These are phyloP conservation scores for Rhinogobio ventralis DNA, from an alignment of 2,797 vertebrate species.

Conservation along the genomic window DNA sequence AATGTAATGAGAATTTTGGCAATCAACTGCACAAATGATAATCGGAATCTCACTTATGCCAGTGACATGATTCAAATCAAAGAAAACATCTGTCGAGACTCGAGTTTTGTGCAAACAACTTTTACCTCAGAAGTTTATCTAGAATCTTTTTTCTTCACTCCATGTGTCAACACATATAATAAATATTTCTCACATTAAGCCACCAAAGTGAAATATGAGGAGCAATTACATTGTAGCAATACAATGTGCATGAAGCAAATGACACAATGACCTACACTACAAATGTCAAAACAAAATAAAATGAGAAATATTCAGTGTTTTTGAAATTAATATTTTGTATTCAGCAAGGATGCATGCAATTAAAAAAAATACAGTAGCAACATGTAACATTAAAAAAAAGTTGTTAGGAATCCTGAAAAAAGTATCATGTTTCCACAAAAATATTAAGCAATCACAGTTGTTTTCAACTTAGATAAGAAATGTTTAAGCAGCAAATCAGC, in stretches of 20 bases:
- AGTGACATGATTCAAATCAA: not conserved
- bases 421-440: not conserved
- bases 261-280: not conserved
- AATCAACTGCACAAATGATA: not conserved
- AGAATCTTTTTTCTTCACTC: not conserved
- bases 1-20: not conserved
- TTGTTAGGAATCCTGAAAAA: not conserved
- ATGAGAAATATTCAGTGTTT: not conserved
- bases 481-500: too few relatives aligned
- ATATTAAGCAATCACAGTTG: not conserved
- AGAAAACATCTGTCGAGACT: not conserved
- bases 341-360: not conserved
- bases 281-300: not conserved
- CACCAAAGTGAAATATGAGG: not conserved
- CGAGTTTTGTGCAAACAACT: not conserved
- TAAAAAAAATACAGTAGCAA: not conserved
- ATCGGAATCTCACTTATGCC: not conserved
- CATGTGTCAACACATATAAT: not conserved
- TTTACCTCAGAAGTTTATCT: constrained; percentile 3
- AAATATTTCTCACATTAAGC: not conserved
- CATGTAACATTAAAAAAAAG: not conserved
- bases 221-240: not conserved
- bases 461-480: too few relatives aligned
- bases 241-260: not conserved
- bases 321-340: not conserved